These are phyloP conservation scores for Pipistrellus pipistrellus DNA, from an alignment of 2,797 vertebrate species.

Conservation along the genomic window DNA sequence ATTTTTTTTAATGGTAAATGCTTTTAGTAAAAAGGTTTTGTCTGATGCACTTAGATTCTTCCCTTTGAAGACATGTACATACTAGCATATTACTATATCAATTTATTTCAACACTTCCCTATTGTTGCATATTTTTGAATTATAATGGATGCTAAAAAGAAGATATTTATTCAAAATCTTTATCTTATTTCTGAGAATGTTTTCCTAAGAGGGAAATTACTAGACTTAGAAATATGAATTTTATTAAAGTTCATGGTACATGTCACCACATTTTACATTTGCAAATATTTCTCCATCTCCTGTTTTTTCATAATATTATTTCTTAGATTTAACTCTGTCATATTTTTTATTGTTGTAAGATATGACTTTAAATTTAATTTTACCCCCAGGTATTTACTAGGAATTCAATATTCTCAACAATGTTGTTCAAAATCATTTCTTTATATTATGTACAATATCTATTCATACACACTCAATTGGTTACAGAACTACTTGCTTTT, in stretches of 20 bases:
- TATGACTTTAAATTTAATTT: slow-evolving; percentile 13
- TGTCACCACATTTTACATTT: neutral
- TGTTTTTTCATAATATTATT: neutral
- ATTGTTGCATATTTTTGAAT: neutral
- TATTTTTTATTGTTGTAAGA: neutral
- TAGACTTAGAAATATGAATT: slow-evolving; percentile 20
- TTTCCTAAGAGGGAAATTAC: slow-evolving; percentile 7
- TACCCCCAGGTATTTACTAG: neutral
- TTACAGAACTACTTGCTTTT: neutral
- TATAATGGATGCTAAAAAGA: slow-evolving; percentile 34
- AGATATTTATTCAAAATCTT: neutral
- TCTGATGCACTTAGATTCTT: neutral
- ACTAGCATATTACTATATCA: neutral
- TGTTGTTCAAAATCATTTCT: neutral
- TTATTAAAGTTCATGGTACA: neutral
- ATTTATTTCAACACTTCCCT: neutral
- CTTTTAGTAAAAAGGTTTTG: slow-evolving; percentile 30
- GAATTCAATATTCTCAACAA: neutral
- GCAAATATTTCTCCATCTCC: neutral
- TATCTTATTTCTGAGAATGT: neutral
- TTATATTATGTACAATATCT: neutral
- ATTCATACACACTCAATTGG: neutral
- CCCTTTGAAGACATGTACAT: neutral
- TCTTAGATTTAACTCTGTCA: slow-evolving; percentile 17
- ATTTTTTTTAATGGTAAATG: neutral